Percentiles rank a stretch among this genome's conserved stretches.
phyloP scores from a whole-genome alignment of 2,797 vertebrate genomes.

The Ataeniobius toweri region DNA sequence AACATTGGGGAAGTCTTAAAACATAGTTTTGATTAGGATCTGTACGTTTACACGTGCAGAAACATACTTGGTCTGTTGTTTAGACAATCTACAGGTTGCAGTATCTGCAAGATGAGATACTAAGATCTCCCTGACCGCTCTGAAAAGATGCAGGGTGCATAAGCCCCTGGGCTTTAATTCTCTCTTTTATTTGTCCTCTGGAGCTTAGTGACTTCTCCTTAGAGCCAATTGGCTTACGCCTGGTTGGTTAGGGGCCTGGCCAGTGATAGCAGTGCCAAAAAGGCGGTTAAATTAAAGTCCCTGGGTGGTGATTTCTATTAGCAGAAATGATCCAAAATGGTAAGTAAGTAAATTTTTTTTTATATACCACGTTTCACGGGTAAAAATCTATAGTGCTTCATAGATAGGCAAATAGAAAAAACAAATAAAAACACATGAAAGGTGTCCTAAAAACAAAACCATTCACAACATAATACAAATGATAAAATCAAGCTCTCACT shows the following conservation, averaged over 20 bases:
- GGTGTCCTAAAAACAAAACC: background rate
- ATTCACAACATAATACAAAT: background rate
- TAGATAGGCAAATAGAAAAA: background rate
- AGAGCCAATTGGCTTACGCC: constrained; percentile 70
- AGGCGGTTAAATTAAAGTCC: constrained; percentile 15
- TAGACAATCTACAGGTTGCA: constrained; percentile 1
- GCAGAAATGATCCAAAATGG: background rate
- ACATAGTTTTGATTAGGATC: background rate
- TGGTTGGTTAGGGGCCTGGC: constrained; percentile 42
- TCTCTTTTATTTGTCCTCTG: constrained; percentile 65
- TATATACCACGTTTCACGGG: background rate
- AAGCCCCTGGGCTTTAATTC: constrained; percentile 55
- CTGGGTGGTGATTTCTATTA: background rate
- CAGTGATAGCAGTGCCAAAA: constrained; percentile 39
- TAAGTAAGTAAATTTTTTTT: background rate
- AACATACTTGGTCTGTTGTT: background rate
- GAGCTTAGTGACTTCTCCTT: constrained; percentile 77
- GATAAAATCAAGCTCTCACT: background rate
- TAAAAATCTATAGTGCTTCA: background rate
- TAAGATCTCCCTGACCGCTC: constrained; percentile 46
- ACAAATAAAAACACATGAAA: background rate
- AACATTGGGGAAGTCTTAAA: background rate
- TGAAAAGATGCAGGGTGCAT: constrained; percentile 51
- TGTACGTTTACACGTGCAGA: background rate
- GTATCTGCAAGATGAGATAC: constrained; percentile 20